These are phyloP conservation scores for Sebastes matsubarae DNA, from an alignment of 2,797 vertebrate species.

Conservation along the genomic window DNA sequence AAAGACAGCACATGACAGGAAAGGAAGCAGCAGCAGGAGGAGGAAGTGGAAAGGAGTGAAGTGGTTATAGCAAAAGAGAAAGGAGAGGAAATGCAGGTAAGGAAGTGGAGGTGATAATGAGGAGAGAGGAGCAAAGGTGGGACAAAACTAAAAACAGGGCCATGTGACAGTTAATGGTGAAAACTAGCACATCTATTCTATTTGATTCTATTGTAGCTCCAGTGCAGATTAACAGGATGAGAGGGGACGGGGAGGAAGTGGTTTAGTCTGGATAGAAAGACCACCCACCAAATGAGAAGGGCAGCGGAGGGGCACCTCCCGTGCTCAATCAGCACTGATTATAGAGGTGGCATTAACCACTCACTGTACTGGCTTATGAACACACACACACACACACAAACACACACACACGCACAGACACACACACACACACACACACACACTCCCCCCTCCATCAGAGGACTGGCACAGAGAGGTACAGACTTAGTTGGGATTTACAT, in stretches of 20 bases:
- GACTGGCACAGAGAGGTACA: conserved; percentile 54
- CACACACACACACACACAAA: conserved; percentile 1
- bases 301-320: conserved; percentile 22
- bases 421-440: conserved; percentile 10
- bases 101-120: conserved; percentile 5
- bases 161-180: neutral
- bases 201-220: neutral
- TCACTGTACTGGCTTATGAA: conserved; percentile 10
- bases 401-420: neutral
- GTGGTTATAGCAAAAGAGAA: neutral
- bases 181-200: neutral
- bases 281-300: conserved; percentile 56
- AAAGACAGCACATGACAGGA: neutral
- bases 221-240: conserved; percentile 10
- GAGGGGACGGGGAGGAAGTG: neutral
- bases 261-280: conserved; percentile 41
- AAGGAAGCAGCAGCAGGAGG: neutral
- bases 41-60: neutral
- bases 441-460: neutral
- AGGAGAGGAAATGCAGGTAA: neutral
- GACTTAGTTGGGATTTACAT: conserved; percentile 34
- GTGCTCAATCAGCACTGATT: conserved; percentile 26
- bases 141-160: neutral
- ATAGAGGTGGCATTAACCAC: conserved; percentile 46
- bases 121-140: neutral